Evolutionary conservation across 2,888 invertebrate species (phyloP), one percentile per base, ranked within the genome.

Genomic region (Cheilosia pagana): DNA sequence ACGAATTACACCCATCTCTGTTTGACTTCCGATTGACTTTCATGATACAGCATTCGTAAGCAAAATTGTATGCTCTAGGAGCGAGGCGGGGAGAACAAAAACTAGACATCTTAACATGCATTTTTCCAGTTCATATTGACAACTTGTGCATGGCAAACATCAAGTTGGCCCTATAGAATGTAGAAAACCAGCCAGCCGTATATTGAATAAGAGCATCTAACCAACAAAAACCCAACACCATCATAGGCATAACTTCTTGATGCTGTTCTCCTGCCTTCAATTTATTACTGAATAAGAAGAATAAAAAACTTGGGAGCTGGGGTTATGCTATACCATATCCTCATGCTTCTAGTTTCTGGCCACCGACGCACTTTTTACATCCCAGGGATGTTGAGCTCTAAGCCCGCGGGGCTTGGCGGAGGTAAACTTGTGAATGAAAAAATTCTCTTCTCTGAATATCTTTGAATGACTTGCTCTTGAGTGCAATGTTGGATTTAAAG

Each of bases 401-500:
- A 35, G 35, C 41, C 50, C 41, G 70, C n/a, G 35, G 50, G 45
- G 14, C 10, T 16, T 19, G 21, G 12, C 43, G 43, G 8, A 4
- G 50, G 45, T 16, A 35, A 25, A 60, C 50, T 60, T 23, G 23
- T 28, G 35, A 53, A 45, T 25, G 28, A 25, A 60, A 60, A 53
- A 53, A 48, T 23, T 23, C 55, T 63, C 57, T 31, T 63, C 59
- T 62, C 19, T 35, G 52, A 52, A 65, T 55, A 52, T 43, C 31
- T 50, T n/a, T 35, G 60, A 31, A 52, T 43, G 39, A 48, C 57
- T 48, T 67, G 45, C 78, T 74, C 68, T 78, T 35, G 74, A 78
- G 74, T 74, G 82, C 74, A 74, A 78, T 83, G 82, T 63, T 78
- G 82, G 68, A 78, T 83, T 74, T 78, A 83, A 78, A 83, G 82